Base-by-base conservation (phyloP, 2,113 vertebrate genomes). In the Hyperoodon ampullatus region DNA sequence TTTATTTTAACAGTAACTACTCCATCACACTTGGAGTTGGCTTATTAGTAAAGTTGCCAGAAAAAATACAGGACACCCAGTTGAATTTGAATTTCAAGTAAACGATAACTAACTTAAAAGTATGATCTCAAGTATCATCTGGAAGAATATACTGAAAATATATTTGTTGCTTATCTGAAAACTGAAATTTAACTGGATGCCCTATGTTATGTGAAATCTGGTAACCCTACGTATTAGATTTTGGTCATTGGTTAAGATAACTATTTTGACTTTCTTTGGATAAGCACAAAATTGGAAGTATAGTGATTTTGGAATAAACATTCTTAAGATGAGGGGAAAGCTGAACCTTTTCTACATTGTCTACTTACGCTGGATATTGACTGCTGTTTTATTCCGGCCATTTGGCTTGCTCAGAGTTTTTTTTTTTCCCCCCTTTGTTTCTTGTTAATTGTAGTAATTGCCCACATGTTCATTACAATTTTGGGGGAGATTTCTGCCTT, bases 231-330 rank as follows among this genome's bases (percentile, higher is more conserved):
- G 88, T 74, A 68, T 7, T 78, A 66, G 39, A 47, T 78, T 85
- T 92, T 12, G 6, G 12, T 2, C 50, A 1, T 47, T 92, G 30
- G n/a, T 65, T 65, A 72, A 71, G 55, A 28, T 60, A 55, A 83
- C 6, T 71, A 28, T 74, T 78, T 60, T 92, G 44, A 30, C 21
- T 55, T 94, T 92, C 58, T 55, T 89, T 82, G 19, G 42, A 50
- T 65, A 70, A 58, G 16, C 10, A 75, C 24, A 50, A 28, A 61
- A 68, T 28, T 13, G 24, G 53, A 82, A 81, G 33, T 77, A 77
- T 30, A 92, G 35, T 87, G 85, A 87, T 83, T 90, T 75, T 71
- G 65, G 39, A 92, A 86, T 72, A 75, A 92, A 77, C 72, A 61
- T 61, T 95, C n/a, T 85, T 58, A 65, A 65, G 16, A 19, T 4